phyloP scores from a whole-genome alignment of 2,888 invertebrate genomes.

The Zaprionus lineosus region DNA sequence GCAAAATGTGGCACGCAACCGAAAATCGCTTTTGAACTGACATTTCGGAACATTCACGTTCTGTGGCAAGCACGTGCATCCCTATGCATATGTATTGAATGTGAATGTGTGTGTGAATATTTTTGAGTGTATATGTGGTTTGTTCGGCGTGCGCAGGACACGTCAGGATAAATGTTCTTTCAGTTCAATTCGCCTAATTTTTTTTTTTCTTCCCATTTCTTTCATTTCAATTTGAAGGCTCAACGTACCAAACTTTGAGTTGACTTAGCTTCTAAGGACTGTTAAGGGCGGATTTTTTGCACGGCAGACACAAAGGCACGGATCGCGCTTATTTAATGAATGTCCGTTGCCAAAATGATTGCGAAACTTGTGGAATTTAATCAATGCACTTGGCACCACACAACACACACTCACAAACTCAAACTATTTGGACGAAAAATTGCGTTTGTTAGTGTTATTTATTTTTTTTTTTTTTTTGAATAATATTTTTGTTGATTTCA shows the following conservation, averaged over 20 bases:
- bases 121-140: slow-evolving; percentile 18
- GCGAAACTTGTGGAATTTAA: slow-evolving; percentile 41
- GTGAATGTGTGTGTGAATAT: slow-evolving; percentile 5
- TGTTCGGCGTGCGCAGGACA: slow-evolving; percentile 70
- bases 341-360: background rate
- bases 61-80: slow-evolving; percentile 65
- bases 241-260: slow-evolving; percentile 70
- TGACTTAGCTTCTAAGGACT: slow-evolving; percentile 62
- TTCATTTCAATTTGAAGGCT: slow-evolving; percentile 6
- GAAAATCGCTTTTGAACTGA: slow-evolving; percentile 7
- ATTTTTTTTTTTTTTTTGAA: background rate
- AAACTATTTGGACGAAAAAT: slow-evolving; percentile 27
- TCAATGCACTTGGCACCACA: slow-evolving; percentile 26
- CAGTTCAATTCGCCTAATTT: slow-evolving; percentile 20
- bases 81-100: slow-evolving; percentile 17
- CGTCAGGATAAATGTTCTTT: slow-evolving; percentile 58
- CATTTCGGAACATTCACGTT: slow-evolving; percentile 28
- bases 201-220: slow-evolving; percentile 8
- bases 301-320: slow-evolving; percentile 19
- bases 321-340: slow-evolving; percentile 22
- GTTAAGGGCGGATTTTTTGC: slow-evolving; percentile 69
- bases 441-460: slow-evolving; percentile 24
- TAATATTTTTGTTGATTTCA: slow-evolving; percentile 17
- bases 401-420: slow-evolving; percentile 13
- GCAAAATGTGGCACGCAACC: slow-evolving; percentile 21